phyloP scores from a whole-genome alignment of 2,113 vertebrate genomes.

The Dolichallabes microphthalmus region DNA sequence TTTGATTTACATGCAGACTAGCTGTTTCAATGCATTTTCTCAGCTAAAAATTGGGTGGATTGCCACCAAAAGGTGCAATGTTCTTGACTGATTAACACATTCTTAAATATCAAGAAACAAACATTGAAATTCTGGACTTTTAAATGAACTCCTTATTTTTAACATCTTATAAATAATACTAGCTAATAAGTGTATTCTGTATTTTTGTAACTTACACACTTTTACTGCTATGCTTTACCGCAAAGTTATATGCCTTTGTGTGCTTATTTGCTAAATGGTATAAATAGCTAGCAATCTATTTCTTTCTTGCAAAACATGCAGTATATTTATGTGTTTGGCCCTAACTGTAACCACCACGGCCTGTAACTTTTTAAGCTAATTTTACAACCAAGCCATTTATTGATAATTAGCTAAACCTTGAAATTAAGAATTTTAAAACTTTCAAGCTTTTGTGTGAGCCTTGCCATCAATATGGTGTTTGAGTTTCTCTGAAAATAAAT shows the following conservation, averaged over 20 bases:
- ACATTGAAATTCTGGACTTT: background rate
- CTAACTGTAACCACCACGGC: background rate
- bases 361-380: background rate
- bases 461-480: background rate
- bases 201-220: background rate
- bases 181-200: background rate
- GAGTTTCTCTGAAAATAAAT: background rate
- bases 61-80: background rate
- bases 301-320: background rate
- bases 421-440: constrained; percentile 7
- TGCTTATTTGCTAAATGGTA: background rate
- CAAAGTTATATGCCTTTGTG: constrained; percentile 12
- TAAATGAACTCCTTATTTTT: background rate
- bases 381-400: background rate
- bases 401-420: background rate
- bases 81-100: background rate
- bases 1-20: background rate
- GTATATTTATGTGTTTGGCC: background rate
- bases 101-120: background rate
- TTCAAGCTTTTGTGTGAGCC: background rate
- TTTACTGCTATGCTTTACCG: background rate
- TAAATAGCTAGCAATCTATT: constrained; percentile 5
- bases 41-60: background rate
- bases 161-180: background rate
- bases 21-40: background rate